Evolutionary conservation across 2,888 invertebrate species (phyloP).

Genomic region (Pedicia rivosa): DNA sequence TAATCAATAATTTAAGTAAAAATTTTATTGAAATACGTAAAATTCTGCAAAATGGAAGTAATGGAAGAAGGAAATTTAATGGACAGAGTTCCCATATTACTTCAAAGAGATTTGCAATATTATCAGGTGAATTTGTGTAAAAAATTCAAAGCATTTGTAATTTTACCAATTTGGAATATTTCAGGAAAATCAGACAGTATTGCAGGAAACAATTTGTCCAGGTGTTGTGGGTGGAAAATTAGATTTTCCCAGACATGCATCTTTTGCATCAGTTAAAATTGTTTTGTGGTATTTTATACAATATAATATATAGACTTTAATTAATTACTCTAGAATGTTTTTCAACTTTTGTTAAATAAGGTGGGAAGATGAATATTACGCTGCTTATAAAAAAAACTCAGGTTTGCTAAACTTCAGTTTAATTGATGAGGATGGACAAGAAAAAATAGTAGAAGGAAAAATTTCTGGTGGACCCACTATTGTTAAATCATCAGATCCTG

Average conservation of each 20-base stretch:
- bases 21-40: too few species aligned
- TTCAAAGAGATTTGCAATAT: slow-evolving; percentile 69
- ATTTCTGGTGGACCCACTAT: slow-evolving; percentile 31
- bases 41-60: slow-evolving; percentile 68
- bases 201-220: slow-evolving; percentile 62
- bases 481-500: slow-evolving; percentile 59
- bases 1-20: too few species aligned
- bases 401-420: slow-evolving; percentile 33
- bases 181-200: slow-evolving; percentile 52
- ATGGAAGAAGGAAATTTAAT: slow-evolving; percentile 84
- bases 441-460: slow-evolving; percentile 9
- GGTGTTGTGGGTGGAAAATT: slow-evolving; percentile 67
- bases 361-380: slow-evolving; percentile 67
- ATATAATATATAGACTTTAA: too few species aligned
- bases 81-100: slow-evolving; percentile 66
- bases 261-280: slow-evolving; percentile 69
- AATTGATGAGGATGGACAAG: slow-evolving; percentile 22
- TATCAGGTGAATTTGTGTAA: slow-evolving; percentile 56
- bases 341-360: slow-evolving; percentile 13
- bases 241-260: slow-evolving; percentile 70
- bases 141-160: slow-evolving; percentile 3
- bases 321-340: background rate
- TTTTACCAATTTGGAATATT: slow-evolving; percentile 4
- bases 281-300: slow-evolving; percentile 43
- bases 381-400: slow-evolving; percentile 53